A percentile compares a stretch with the other conserved stretches of the same genome.
These are phyloP conservation scores for Eledone cirrhosa DNA, from an alignment of 2,888 invertebrate species.

Conservation along the genomic window DNA sequence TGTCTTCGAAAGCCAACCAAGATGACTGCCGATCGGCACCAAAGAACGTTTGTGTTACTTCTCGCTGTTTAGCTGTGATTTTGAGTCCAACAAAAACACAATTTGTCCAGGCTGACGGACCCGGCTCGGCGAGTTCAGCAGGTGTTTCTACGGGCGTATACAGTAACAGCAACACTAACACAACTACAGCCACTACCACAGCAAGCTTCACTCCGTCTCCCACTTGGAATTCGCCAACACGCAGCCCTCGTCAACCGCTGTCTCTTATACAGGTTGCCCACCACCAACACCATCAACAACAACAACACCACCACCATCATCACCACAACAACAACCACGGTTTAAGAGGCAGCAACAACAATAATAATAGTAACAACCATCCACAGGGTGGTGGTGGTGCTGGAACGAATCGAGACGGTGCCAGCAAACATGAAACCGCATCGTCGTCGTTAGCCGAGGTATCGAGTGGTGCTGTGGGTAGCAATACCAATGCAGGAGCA, in stretches of 20 bases:
- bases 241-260: no score
- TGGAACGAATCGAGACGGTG: no score
- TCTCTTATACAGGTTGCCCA: no score
- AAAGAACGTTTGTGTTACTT: slow-evolving; percentile 18
- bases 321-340: not conserved
- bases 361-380: not conserved
- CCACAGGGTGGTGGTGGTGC: not conserved
- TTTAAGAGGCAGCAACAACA: not conserved
- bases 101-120: slow-evolving; percentile 1
- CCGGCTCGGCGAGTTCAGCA: not conserved
- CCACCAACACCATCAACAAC: no score
- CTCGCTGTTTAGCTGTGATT: slow-evolving; percentile 17
- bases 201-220: not conserved
- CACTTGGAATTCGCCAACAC: no score
- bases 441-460: no score
- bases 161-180: not conserved
- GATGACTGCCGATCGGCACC: slow-evolving; percentile 21
- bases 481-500: no score
- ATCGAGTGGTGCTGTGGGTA: no score
- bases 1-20: slow-evolving; percentile 19
- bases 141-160: no score
- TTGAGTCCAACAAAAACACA: slow-evolving; percentile 10
- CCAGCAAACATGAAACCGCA: no score
- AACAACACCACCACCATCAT: not conserved
- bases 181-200: not conserved